phyloP scores from a whole-genome alignment of 2,113 vertebrate species.

The Larimichthys polyactis region DNA sequence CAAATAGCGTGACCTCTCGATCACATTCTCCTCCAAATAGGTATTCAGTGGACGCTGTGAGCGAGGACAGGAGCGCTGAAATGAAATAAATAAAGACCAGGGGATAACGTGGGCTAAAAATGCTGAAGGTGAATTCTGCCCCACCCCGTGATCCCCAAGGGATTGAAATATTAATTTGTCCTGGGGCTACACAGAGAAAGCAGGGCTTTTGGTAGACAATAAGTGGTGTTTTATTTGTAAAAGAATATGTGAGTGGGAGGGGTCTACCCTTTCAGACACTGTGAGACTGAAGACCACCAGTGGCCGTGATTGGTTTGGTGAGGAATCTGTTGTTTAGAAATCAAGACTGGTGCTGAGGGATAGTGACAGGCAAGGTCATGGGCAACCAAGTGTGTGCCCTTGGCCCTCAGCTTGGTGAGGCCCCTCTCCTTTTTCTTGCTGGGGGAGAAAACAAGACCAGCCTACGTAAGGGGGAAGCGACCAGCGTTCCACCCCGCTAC shows the following conservation, averaged over 20 bases:
- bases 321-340: slow-evolving; percentile 69
- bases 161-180: slow-evolving; percentile 98
- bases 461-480: slow-evolving; percentile 60
- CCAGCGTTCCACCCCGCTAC: slow-evolving; percentile 34
- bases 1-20: slow-evolving; percentile 85
- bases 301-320: slow-evolving; percentile 69
- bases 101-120: slow-evolving; percentile 67
- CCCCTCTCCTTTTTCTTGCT: slow-evolving; percentile 56
- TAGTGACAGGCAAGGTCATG: slow-evolving; percentile 84
- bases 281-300: slow-evolving; percentile 63
- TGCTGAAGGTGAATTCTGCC: slow-evolving; percentile 85
- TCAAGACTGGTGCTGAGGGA: slow-evolving; percentile 71
- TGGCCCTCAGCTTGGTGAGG: slow-evolving; percentile 75
- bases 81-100: slow-evolving; percentile 81
- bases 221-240: slow-evolving; percentile 90
- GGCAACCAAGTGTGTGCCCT: slow-evolving; percentile 79
- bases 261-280: slow-evolving; percentile 48
- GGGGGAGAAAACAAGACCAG: slow-evolving; percentile 63
- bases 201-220: slow-evolving; percentile 85
- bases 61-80: slow-evolving; percentile 64
- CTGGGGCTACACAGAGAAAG: slow-evolving; percentile 88
- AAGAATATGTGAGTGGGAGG: slow-evolving; percentile 47
- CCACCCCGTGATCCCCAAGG: slow-evolving; percentile 86
- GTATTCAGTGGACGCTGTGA: slow-evolving; percentile 75
- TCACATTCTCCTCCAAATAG: slow-evolving; percentile 73